A percentile compares a stretch with the other conserved stretches of the same genome.
phyloP scores from a whole-genome alignment of 1,140 invertebrate species.

The Tribolium madens region DNA sequence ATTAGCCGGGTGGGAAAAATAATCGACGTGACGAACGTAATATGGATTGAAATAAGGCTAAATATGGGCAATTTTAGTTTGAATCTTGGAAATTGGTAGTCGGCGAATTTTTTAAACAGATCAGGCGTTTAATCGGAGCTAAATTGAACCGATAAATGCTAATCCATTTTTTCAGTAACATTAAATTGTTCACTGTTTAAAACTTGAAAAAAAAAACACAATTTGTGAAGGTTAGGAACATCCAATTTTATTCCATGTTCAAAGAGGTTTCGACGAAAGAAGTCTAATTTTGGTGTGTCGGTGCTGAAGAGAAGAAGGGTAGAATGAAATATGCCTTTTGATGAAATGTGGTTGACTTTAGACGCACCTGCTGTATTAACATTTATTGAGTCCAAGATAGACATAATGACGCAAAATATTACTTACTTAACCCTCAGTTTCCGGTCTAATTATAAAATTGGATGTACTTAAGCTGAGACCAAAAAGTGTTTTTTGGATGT shows the following conservation, averaged over 20 bases:
- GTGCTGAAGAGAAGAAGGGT: background rate
- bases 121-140: background rate
- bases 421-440: background rate
- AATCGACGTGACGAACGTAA: no score
- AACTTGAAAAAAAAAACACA: no score
- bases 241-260: background rate
- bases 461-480: no score
- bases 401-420: background rate
- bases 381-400: background rate
- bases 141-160: background rate
- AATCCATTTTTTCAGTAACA: background rate
- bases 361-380: background rate
- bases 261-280: background rate
- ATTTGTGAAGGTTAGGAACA: no score
- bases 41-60: background rate
- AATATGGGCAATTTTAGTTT: background rate
- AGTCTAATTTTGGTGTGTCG: no score
- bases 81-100: no score
- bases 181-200: no score
- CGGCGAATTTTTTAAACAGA: background rate
- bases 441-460: background rate
- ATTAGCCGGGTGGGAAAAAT: background rate
- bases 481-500: no score
- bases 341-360: background rate
- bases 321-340: background rate